Evolutionary conservation across 2,888 invertebrate genomes (phyloP).

Genomic region (Nemapogon koenigi): DNA sequence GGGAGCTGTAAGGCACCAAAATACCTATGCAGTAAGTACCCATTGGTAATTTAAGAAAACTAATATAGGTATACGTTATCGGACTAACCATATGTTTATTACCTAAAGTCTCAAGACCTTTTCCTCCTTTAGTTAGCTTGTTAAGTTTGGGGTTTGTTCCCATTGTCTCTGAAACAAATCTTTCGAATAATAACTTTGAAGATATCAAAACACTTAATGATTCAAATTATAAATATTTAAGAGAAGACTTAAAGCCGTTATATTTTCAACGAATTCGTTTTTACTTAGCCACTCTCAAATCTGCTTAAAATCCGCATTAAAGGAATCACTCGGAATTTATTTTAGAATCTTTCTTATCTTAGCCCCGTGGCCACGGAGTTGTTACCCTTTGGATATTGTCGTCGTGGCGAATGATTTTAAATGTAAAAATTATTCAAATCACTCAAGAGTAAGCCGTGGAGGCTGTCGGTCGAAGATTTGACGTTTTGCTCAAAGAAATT

Average conservation of each 20-base stretch:
- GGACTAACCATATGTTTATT: too few species aligned
- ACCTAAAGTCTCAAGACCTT: too few species aligned
- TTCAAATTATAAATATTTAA: constrained; percentile 60
- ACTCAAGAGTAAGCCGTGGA: constrained; percentile 23
- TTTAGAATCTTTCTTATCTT: constrained; percentile 23
- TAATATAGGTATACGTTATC: too few species aligned
- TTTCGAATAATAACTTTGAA: too few species aligned
- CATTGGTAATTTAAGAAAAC: too few species aligned
- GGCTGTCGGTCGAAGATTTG: constrained; percentile 52
- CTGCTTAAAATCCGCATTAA: constrained; percentile 65
- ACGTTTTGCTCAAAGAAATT: constrained; percentile 35
- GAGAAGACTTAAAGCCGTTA: constrained; percentile 51
- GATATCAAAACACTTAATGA: constrained; percentile 8
- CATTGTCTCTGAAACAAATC: too few species aligned
- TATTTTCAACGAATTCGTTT: constrained; percentile 55
- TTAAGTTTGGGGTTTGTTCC: too few species aligned
- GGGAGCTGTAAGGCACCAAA: too few species aligned
- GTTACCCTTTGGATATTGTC: constrained; percentile 65
- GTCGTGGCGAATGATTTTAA: constrained; percentile 59
- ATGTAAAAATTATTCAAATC: constrained; percentile 66
- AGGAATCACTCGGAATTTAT: constrained; percentile 65
- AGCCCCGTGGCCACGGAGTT: constrained; percentile 24
- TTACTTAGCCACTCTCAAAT: constrained; percentile 64
- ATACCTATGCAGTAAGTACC: too few species aligned
- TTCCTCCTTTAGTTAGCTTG: too few species aligned